Conservation (phyloP, 2,888 invertebrate genomes). For the Cosmia trapezina region DNA sequence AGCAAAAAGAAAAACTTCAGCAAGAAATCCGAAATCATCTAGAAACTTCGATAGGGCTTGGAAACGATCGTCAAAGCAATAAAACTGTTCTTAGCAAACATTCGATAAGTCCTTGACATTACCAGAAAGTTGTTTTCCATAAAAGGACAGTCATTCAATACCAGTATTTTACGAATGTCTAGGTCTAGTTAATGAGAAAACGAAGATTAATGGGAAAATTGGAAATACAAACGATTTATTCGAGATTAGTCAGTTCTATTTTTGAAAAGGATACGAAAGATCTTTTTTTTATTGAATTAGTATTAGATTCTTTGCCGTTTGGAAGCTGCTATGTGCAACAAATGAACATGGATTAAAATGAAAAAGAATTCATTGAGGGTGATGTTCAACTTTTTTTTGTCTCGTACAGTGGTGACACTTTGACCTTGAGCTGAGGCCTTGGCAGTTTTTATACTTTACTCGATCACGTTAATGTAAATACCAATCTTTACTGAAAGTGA, state of each 20-base stretch:
- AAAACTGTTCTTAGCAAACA: slow-evolving; percentile 26
- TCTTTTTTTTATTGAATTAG: neutral
- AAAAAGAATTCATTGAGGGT: neutral
- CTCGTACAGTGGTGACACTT: neutral
- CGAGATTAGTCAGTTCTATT: slow-evolving; percentile 5
- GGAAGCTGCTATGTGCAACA: neutral
- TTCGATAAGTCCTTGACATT: slow-evolving; percentile 55
- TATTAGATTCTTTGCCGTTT: neutral
- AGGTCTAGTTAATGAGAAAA: slow-evolving; percentile 26
- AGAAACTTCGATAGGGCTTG: slow-evolving; percentile 35
- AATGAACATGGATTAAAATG: neutral
- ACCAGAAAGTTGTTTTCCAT: slow-evolving; percentile 51
- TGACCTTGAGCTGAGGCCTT: neutral
- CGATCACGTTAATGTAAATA: too few species aligned
- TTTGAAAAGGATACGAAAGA: slow-evolving; percentile 1
- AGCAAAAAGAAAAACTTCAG: slow-evolving; percentile 9
- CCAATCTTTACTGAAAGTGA: too few species aligned
- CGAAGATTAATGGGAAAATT: slow-evolving; percentile 26
- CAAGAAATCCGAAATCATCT: slow-evolving; percentile 21
- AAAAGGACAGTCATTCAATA: slow-evolving; percentile 40
- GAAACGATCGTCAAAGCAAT: slow-evolving; percentile 8
- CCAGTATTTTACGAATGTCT: slow-evolving; percentile 3
- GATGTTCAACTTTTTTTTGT: neutral
- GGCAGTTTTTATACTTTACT: too few species aligned
- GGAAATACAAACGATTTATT: slow-evolving; percentile 15